These are phyloP conservation scores for Oscheius sp. DNA, from an alignment of 2,888 invertebrate genomes.

Conservation along the genomic window DNA sequence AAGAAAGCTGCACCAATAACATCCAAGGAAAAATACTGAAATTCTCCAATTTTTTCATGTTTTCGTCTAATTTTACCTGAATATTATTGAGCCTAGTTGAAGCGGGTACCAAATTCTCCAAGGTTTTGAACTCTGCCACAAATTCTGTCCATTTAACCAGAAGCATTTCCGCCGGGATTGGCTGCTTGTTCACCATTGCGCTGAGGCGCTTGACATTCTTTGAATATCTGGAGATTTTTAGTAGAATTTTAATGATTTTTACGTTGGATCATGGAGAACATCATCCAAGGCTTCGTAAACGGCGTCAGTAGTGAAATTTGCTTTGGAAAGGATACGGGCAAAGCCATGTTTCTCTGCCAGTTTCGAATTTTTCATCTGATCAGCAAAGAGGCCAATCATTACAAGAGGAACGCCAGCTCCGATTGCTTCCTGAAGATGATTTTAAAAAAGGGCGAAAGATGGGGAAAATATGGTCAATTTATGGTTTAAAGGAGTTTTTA, in stretches of 20 bases:
- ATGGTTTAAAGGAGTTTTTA: too few species aligned
- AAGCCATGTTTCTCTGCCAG: slow-evolving; percentile 59
- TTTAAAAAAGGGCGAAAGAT: neutral
- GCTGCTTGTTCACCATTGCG: slow-evolving; percentile 59
- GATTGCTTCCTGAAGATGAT: slow-evolving; percentile 51
- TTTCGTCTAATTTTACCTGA: slow-evolving; percentile 21
- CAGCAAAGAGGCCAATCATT: slow-evolving; percentile 59
- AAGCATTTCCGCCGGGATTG: slow-evolving; percentile 53
- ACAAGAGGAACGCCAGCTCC: slow-evolving; percentile 57
- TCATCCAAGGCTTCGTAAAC: slow-evolving; percentile 34
- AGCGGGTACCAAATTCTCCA: slow-evolving; percentile 54
- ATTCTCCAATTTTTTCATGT: neutral
- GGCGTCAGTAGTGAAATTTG: slow-evolving; percentile 31
- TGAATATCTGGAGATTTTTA: slow-evolving; percentile 40
- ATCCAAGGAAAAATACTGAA: slow-evolving; percentile 58
- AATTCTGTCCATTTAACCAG: slow-evolving; percentile 64
- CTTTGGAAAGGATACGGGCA: slow-evolving; percentile 37
- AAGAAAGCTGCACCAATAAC: slow-evolving; percentile 44
- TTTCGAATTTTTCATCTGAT: slow-evolving; percentile 57
- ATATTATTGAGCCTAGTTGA: slow-evolving; percentile 55
- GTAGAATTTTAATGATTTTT: neutral
- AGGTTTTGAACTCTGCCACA: slow-evolving; percentile 57
- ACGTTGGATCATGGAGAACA: slow-evolving; percentile 38
- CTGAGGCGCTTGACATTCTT: slow-evolving; percentile 47
- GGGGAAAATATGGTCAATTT: neutral